phyloP scores from a whole-genome alignment of 2,797 vertebrate species.

The Rhinophrynus dorsalis region DNA sequence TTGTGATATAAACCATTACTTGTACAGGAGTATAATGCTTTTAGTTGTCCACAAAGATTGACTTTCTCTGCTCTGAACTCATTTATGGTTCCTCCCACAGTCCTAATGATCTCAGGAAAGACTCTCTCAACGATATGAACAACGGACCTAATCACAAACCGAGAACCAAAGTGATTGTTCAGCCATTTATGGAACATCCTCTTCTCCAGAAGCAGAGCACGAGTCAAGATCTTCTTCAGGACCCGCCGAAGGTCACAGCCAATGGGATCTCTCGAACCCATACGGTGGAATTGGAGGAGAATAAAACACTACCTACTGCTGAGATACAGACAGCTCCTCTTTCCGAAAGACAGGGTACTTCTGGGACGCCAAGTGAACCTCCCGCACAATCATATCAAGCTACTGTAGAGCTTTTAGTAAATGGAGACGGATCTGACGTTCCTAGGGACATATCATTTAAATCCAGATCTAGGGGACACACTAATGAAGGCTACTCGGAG shows the following conservation, averaged over 20 bases:
- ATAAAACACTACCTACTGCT: background rate
- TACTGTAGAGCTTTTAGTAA: conserved; percentile 41
- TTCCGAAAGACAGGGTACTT: background rate
- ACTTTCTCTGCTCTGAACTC: too few species aligned
- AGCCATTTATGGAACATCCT: conserved; percentile 51
- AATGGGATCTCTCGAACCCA: conserved; percentile 60
- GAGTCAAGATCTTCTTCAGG: conserved; percentile 53
- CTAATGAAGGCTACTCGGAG: conserved; percentile 52
- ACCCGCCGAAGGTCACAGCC: conserved; percentile 56
- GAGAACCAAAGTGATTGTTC: conserved; percentile 57
- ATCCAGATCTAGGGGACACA: conserved; percentile 40
- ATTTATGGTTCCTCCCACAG: conserved; percentile 38
- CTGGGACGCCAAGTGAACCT: background rate
- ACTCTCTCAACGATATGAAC: conserved; percentile 55
- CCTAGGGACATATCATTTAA: conserved; percentile 26
- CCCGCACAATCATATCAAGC: background rate
- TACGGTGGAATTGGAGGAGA: conserved; percentile 47
- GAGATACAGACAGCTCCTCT: background rate
- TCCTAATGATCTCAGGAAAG: conserved; percentile 65
- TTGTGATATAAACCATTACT: too few species aligned
- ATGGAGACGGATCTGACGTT: conserved; percentile 56
- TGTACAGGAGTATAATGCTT: too few species aligned
- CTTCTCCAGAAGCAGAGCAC: conserved; percentile 60
- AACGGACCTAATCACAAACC: conserved; percentile 62
- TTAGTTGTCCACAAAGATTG: too few species aligned